A percentile compares a stretch with the other conserved stretches of the same genome.
Conservation (phyloP, 2,888 invertebrate species). For the Opisthograptis luteolata region DNA sequence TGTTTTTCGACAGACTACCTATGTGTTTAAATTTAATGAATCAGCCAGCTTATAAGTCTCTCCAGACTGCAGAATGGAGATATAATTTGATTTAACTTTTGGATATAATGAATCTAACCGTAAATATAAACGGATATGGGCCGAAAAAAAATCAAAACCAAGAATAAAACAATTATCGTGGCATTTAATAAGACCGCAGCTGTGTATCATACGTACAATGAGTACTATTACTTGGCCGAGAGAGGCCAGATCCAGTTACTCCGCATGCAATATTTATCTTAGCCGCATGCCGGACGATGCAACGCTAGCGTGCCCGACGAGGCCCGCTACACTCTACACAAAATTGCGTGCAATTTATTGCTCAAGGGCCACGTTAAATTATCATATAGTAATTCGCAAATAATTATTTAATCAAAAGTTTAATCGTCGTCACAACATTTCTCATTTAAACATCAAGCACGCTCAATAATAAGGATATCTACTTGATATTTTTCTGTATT, state of each 20-base stretch:
- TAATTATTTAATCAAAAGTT: constrained; percentile 69
- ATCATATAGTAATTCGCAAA: constrained; percentile 69
- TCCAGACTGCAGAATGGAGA: not conserved
- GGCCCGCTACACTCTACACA: constrained; percentile 44
- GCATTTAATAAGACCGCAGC: constrained; percentile 56
- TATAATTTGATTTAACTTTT: no score
- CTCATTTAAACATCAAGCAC: constrained; percentile 31
- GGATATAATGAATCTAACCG: not conserved
- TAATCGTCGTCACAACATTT: constrained; percentile 51
- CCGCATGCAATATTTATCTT: constrained; percentile 63
- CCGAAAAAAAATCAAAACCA: not conserved
- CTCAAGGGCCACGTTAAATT: constrained; percentile 65
- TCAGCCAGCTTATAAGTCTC: not conserved
- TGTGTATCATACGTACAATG: constrained; percentile 44
- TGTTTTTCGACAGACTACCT: constrained; percentile 19
- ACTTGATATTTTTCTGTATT: not conserved
- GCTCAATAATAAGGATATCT: constrained; percentile 15
- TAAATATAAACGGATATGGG: not conserved
- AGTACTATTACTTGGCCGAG: constrained; percentile 34
- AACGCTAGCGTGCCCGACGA: not conserved
- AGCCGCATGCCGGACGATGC: constrained; percentile 28
- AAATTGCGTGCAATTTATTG: constrained; percentile 75
- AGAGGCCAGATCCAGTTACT: constrained; percentile 41
- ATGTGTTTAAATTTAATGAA: constrained; percentile 2
- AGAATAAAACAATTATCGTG: constrained; percentile 20